Conservation (phyloP, 2,113 vertebrate species). For the Xiphophorus maculatus region DNA sequence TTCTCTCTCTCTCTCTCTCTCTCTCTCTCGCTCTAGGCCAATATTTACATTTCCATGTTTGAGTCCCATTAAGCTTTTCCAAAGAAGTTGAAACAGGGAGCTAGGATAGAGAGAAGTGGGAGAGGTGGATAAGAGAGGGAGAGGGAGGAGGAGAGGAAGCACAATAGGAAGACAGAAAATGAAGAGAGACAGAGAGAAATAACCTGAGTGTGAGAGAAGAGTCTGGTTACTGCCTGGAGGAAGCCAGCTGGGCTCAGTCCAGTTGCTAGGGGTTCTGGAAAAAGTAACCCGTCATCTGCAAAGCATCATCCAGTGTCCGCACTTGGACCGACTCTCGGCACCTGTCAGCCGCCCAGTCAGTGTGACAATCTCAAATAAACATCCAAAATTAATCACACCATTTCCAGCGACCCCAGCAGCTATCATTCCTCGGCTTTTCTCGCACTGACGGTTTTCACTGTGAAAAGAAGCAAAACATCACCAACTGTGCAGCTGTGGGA, state of each 20-base stretch:
- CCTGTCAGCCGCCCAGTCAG: slow-evolving; percentile 65
- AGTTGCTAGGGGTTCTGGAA: slow-evolving; percentile 61
- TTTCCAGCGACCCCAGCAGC: slow-evolving; percentile 49
- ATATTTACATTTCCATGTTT: slow-evolving; percentile 58
- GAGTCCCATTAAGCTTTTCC: slow-evolving; percentile 37
- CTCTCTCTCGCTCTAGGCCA: neutral
- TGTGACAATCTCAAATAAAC: slow-evolving; percentile 71
- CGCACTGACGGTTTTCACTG: neutral
- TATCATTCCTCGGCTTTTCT: slow-evolving; percentile 30
- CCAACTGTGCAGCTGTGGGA: slow-evolving; percentile 24
- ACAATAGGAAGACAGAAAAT: neutral
- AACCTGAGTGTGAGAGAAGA: slow-evolving; percentile 30
- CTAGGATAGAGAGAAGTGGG: slow-evolving; percentile 4
- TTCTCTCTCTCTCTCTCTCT: neutral
- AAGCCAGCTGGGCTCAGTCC: slow-evolving; percentile 60
- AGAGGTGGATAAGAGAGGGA: neutral
- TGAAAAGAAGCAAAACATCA: slow-evolving; percentile 9
- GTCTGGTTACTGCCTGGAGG: slow-evolving; percentile 32
- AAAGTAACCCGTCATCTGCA: slow-evolving; percentile 65
- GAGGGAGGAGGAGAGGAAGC: neutral
- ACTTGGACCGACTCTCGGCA: slow-evolving; percentile 59
- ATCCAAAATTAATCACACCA: slow-evolving; percentile 55
- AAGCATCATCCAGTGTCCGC: slow-evolving; percentile 64
- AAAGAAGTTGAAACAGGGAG: slow-evolving; percentile 32
- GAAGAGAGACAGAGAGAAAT: slow-evolving; percentile 26